A percentile compares a stretch with the other conserved stretches of the same genome.
Evolutionary conservation across 2,888 invertebrate genomes (phyloP).

Genomic region (Apomyelois bistriatella): DNA sequence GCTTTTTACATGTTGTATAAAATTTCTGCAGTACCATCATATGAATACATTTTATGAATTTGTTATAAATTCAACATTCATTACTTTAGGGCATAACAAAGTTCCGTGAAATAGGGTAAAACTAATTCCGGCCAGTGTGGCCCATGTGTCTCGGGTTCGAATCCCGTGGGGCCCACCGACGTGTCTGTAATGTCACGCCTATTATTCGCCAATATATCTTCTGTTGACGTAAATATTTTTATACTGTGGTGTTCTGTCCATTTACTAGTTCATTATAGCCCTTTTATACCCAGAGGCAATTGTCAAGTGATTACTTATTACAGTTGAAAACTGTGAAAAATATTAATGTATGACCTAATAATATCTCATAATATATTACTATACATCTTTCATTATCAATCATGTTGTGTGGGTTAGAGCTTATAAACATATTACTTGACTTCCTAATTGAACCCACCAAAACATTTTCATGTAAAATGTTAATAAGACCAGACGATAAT

Average conservation of each 20-base stretch:
- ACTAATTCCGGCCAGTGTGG: slow-evolving; percentile 58
- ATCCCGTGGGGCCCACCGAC: slow-evolving; percentile 62
- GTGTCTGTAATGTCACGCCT: slow-evolving; percentile 72
- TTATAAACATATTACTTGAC: no score
- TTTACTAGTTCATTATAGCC: slow-evolving; percentile 56
- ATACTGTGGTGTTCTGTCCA: slow-evolving; percentile 57
- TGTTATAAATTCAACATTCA: neutral
- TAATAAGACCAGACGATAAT: no score
- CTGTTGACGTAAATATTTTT: slow-evolving; percentile 67
- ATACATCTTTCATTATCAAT: no score
- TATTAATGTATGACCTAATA: no score
- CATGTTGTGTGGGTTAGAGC: no score
- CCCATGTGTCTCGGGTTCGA: slow-evolving; percentile 70
- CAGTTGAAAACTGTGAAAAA: no score
- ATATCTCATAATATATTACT: no score
- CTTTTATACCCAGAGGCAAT: slow-evolving; percentile 10
- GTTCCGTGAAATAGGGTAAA: slow-evolving; percentile 76
- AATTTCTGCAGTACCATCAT: neutral
- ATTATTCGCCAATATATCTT: slow-evolving; percentile 75
- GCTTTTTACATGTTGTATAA: no score
- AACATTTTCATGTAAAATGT: no score
- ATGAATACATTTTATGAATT: neutral
- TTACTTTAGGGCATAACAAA: slow-evolving; percentile 50
- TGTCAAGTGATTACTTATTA: neutral
- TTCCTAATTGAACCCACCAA: no score